These are phyloP conservation scores for Caenorhabditis sp. DNA, from an alignment of 2,888 invertebrate genomes.

Conservation along the genomic window DNA sequence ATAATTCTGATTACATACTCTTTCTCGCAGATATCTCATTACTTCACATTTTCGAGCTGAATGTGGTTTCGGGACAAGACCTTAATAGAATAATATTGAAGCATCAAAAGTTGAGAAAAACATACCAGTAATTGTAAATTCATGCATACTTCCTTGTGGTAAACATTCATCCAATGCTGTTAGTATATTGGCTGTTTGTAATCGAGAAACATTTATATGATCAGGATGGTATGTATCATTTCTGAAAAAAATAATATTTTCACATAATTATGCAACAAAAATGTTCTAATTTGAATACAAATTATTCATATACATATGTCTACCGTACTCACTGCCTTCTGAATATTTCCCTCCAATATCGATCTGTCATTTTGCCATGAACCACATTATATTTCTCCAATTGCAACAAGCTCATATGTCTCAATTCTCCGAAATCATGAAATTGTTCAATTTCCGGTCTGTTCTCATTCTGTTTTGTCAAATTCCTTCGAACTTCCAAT, in stretches of 20 bases:
- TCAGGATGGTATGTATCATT: constrained; percentile 33
- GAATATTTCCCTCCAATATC: constrained; percentile 41
- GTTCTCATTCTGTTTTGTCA: too few relatives aligned
- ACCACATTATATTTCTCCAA: constrained; percentile 21
- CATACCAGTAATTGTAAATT: constrained; percentile 24
- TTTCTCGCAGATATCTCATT: constrained; percentile 29
- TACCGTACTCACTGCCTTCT: constrained; percentile 35
- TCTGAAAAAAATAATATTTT: constrained; percentile 12
- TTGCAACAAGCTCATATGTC: constrained; percentile 23
- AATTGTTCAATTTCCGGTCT: neutral
- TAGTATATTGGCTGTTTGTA: constrained; percentile 31
- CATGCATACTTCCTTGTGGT: constrained; percentile 28
- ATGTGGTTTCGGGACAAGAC: constrained; percentile 30
- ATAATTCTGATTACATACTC: neutral
- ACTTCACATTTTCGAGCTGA: constrained; percentile 33
- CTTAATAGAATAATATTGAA: constrained; percentile 1
- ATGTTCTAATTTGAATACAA: neutral
- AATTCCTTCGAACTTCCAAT: neutral
- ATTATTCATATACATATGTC: too few relatives aligned
- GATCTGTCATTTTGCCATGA: constrained; percentile 22
- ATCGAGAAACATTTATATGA: constrained; percentile 32
- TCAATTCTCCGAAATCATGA: constrained; percentile 26
- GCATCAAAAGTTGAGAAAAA: neutral
- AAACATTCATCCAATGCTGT: constrained; percentile 29
- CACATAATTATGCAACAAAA: neutral